Percentiles rank a stretch among this genome's conserved stretches.
Evolutionary conservation across 2,113 vertebrate genomes (phyloP).

Genomic region (Paradoxurus hermaphroditus): DNA sequence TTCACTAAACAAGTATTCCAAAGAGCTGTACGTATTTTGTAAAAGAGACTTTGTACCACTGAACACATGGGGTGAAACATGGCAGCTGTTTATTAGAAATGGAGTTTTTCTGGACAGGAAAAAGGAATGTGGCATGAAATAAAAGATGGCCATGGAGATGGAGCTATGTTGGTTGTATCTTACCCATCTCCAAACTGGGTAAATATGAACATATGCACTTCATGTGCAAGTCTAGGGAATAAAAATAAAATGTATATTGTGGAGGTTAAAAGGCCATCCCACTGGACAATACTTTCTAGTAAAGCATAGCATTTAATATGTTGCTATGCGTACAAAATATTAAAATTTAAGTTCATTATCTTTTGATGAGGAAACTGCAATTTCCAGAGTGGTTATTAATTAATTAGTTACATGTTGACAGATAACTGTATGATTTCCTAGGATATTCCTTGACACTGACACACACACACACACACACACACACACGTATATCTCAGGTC

Average conservation of each 20-base stretch:
- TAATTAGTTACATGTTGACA: conserved; percentile 15
- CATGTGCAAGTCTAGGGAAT: conserved; percentile 74
- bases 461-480: fast-evolving
- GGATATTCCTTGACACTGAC: not conserved
- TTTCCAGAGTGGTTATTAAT: conserved; percentile 4
- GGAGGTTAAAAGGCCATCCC: conserved; percentile 67
- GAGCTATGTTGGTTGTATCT: conserved; percentile 70
- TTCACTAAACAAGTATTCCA: conserved; percentile 59
- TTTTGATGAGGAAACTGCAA: conserved; percentile 44
- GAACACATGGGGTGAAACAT: conserved; percentile 70
- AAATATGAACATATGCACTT: conserved; percentile 73
- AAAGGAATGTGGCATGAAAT: conserved; percentile 66
- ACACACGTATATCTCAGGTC: not conserved
- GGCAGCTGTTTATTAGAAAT: conserved; percentile 64
- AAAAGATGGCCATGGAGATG: conserved; percentile 77
- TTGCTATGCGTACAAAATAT: conserved; percentile 42
- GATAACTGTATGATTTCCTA: not conserved
- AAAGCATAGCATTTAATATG: conserved; percentile 54
- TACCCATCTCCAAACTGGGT: conserved; percentile 75
- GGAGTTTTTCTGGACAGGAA: not conserved
- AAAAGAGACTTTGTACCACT: conserved; percentile 50
- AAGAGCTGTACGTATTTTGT: conserved; percentile 42
- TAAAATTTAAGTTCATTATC: conserved; percentile 28
- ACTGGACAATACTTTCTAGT: conserved; percentile 37
- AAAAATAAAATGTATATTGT: conserved; percentile 76